These are phyloP conservation scores for Zosterops pallidus DNA, from an alignment of 2,113 vertebrate genomes.

Conservation along the genomic window DNA sequence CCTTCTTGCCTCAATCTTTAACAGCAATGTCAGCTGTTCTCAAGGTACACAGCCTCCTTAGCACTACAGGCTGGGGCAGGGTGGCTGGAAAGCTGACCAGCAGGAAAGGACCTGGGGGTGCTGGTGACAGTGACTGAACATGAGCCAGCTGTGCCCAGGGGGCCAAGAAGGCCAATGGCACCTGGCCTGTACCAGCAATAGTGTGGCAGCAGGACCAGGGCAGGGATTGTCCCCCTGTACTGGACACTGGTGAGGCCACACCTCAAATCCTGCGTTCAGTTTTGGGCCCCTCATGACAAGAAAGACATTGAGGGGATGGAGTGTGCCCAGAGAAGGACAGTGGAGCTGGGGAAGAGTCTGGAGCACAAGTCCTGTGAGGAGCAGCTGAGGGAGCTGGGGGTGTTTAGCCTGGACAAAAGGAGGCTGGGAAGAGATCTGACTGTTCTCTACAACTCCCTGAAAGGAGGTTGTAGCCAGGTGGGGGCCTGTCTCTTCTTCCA, in stretches of 20 bases:
- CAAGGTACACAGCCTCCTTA: background rate
- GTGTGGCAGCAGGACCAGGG: background rate
- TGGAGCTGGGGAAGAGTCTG: background rate
- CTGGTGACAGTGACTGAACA: background rate
- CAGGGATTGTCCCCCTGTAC: background rate
- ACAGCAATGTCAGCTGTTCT: background rate
- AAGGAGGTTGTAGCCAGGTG: background rate
- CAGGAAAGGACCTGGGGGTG: background rate
- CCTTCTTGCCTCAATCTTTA: background rate
- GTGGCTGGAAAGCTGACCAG: background rate
- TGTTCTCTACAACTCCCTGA: background rate
- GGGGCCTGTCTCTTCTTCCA: fast-evolving
- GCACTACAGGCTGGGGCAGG: background rate
- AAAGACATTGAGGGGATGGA: background rate
- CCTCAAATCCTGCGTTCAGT: background rate
- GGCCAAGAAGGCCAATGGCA: background rate
- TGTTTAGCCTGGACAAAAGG: background rate
- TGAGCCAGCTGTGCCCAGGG: background rate
- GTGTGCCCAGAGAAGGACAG: fast-evolving
- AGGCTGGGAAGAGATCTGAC: background rate
- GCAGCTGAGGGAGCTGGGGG: background rate
- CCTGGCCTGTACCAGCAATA: no score
- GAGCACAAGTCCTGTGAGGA: background rate
- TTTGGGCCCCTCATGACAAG: background rate
- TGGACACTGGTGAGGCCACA: background rate